Evolutionary conservation across 2,888 invertebrate genomes (phyloP).

Genomic region (Pandemis cinnamomeana): DNA sequence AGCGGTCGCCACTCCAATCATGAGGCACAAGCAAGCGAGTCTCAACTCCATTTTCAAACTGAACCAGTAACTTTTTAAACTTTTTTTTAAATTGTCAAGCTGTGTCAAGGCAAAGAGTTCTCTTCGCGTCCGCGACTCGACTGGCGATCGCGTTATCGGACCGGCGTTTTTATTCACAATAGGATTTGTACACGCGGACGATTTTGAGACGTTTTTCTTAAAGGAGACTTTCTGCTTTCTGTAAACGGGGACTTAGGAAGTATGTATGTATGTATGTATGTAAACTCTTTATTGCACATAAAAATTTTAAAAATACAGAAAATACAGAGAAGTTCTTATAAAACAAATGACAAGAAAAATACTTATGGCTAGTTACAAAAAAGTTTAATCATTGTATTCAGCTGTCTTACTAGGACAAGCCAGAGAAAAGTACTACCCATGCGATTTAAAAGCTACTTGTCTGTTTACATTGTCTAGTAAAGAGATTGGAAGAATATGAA

Average conservation of each 20-base stretch:
- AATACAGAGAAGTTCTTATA: no score
- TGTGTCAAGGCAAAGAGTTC: slow-evolving; percentile 44
- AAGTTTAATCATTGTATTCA: no score
- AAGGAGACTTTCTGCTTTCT: background rate
- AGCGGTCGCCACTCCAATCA: slow-evolving; percentile 61
- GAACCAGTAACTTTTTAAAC: slow-evolving; percentile 2
- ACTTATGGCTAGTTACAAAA: no score
- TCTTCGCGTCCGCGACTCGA: slow-evolving; percentile 47
- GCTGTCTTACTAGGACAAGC: no score
- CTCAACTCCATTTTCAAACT: slow-evolving; percentile 22
- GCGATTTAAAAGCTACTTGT: no score
- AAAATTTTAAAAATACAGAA: no score
- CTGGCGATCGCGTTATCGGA: slow-evolving; percentile 53
- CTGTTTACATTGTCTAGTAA: no score
- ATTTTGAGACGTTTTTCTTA: background rate
- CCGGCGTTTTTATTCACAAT: slow-evolving; percentile 25
- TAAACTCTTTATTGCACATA: no score
- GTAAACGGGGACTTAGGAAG: background rate
- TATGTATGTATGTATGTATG: no score
- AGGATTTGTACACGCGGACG: slow-evolving; percentile 12
- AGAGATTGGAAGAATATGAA: no score
- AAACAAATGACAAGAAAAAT: no score
- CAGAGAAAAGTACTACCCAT: no score
- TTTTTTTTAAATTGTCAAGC: background rate
- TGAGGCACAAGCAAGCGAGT: slow-evolving; percentile 49